These are phyloP conservation scores for Amphipyra berbera DNA, from an alignment of 2,888 invertebrate genomes.

Conservation along the genomic window DNA sequence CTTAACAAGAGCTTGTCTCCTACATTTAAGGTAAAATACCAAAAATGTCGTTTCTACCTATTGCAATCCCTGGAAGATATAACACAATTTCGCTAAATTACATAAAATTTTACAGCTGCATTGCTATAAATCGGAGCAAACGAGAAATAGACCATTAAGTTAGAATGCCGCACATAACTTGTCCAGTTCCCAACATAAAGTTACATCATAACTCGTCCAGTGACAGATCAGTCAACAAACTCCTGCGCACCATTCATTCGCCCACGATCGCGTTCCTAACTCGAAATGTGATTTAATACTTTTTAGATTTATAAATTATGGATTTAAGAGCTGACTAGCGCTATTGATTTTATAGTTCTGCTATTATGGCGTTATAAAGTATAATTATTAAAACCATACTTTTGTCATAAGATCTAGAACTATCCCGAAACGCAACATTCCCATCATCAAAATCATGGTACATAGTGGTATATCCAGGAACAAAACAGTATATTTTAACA, in stretches of 20 bases:
- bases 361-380: slow-evolving; percentile 6
- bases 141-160: slow-evolving; percentile 34
- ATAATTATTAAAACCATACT: neutral
- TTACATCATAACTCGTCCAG: slow-evolving; percentile 86
- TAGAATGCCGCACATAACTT: slow-evolving; percentile 42
- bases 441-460: too few species aligned
- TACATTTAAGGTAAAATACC: slow-evolving; percentile 15
- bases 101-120: slow-evolving; percentile 2
- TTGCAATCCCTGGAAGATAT: slow-evolving; percentile 11
- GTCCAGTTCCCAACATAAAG: slow-evolving; percentile 68
- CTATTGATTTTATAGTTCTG: slow-evolving; percentile 22
- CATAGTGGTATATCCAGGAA: too few species aligned
- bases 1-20: slow-evolving; percentile 15
- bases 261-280: slow-evolving; percentile 72
- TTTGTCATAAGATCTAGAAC: too few species aligned
- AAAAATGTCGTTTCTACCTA: slow-evolving; percentile 2
- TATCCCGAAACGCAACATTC: neutral
- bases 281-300: slow-evolving; percentile 54
- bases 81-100: slow-evolving; percentile 14
- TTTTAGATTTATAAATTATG: slow-evolving; percentile 51
- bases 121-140: slow-evolving; percentile 29
- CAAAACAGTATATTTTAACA: too few species aligned
- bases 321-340: slow-evolving; percentile 19
- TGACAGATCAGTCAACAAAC: slow-evolving; percentile 83
- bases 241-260: slow-evolving; percentile 78